Percentiles rank a stretch among this genome's conserved stretches.
phyloP scores from a whole-genome alignment of 2,113 vertebrate species.

The Eubucco bourcierii region DNA sequence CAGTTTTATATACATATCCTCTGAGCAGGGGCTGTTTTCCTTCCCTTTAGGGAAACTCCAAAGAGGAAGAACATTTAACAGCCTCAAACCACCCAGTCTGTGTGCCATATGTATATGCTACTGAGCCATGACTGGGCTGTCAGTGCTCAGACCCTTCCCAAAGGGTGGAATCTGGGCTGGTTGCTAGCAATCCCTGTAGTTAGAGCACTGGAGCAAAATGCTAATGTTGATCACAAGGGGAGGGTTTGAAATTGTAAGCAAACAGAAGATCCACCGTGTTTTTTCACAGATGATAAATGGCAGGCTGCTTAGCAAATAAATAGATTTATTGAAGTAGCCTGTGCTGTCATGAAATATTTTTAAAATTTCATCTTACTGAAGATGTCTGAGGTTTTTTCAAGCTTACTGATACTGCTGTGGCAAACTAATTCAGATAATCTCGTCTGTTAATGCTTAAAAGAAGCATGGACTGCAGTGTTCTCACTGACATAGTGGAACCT shows the following conservation, averaged over 20 bases:
- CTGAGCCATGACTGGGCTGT: not conserved
- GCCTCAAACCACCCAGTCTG: not conserved
- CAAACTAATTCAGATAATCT: slow-evolving; percentile 48
- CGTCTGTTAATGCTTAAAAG: slow-evolving; percentile 16
- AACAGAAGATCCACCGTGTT: slow-evolving; percentile 3
- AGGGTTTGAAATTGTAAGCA: slow-evolving; percentile 34
- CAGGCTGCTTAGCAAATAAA: slow-evolving; percentile 65
- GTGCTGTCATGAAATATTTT: slow-evolving; percentile 30
- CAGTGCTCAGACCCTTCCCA: not conserved
- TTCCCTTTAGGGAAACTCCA: not conserved
- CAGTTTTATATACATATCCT: not conserved
- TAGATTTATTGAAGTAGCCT: slow-evolving; percentile 52
- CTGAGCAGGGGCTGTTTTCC: not conserved
- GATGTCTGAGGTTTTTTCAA: not conserved
- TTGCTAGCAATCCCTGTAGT: not conserved
- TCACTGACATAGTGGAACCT: not conserved
- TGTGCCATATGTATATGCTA: not conserved
- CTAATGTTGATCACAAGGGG: not conserved
- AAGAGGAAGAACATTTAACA: slow-evolving; percentile 12
- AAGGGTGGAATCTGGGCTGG: not conserved
- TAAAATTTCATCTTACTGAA: slow-evolving; percentile 44
- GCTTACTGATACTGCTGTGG: not conserved
- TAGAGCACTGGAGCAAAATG: slow-evolving; percentile 29
- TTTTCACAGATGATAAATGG: slow-evolving; percentile 39
- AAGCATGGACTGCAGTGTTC: not conserved